These are phyloP conservation scores for Bilobella aurantiaca DNA, from an alignment of 1,140 invertebrate species.

Conservation along the genomic window DNA sequence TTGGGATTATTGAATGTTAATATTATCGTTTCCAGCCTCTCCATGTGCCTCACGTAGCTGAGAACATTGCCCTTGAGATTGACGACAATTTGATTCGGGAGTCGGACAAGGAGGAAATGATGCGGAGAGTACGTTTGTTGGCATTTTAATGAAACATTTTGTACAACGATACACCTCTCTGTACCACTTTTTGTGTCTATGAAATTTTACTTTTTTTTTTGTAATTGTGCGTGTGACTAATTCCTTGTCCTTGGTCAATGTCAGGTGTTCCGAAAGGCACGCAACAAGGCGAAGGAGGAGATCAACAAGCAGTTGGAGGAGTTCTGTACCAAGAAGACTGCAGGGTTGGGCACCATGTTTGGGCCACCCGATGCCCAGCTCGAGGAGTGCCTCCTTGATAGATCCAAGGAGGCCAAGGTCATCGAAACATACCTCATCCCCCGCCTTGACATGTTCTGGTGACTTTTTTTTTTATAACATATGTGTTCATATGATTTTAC, in stretches of 20 bases:
- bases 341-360: slow-evolving; percentile 77
- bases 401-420: slow-evolving; percentile 62
- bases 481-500: too few relatives aligned
- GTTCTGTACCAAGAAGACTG: slow-evolving; percentile 77
- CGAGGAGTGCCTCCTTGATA: slow-evolving; percentile 68
- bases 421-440: slow-evolving; percentile 61
- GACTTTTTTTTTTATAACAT: slow-evolving; percentile 38
- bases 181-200: slow-evolving; percentile 12
- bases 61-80: slow-evolving; percentile 75
- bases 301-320: slow-evolving; percentile 75
- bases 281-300: slow-evolving; percentile 71
- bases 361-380: slow-evolving; percentile 73
- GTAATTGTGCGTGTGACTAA: neutral
- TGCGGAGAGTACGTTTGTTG: slow-evolving; percentile 55
- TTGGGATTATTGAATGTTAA: slow-evolving; percentile 21
- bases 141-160: neutral
- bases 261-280: slow-evolving; percentile 71
- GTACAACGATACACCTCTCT: too few relatives aligned
- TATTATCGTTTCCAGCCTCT: slow-evolving; percentile 56
- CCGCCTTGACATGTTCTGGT: slow-evolving; percentile 60
- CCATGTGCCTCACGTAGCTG: slow-evolving; percentile 69
- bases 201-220: too few relatives aligned
- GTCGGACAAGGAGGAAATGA: slow-evolving; percentile 74
- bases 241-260: slow-evolving; percentile 26
- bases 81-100: slow-evolving; percentile 71